Base-by-base conservation (phyloP, 1,140 invertebrate genomes). In the Sesamia nonagrioides region DNA sequence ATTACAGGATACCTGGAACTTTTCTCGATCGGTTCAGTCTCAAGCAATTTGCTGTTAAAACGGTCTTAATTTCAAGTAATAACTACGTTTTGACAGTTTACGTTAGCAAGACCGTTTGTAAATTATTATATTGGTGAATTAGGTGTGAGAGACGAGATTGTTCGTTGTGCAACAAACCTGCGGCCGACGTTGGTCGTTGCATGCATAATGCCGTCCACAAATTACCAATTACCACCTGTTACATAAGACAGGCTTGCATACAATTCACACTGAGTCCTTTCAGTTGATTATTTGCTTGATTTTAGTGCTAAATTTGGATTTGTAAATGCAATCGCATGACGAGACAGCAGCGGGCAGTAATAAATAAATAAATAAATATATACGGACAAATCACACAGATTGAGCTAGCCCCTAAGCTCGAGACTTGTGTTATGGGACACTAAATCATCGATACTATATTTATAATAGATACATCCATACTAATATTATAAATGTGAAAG, bases 221-320 rank as follows among this genome's bases (percentile, higher is more conserved):
- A 68, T 68, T 77, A 77, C 54, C 76, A 78, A 78, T 78, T 78
- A 78, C 50, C 76, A 78, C 66, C 63, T 71, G 54, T 73, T 73
- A 60, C 52, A 18, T 73, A 58, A 56, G 27, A 54, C 50, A 13
- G 17, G 18, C 42, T 35, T 54, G 45, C 33, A 71, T 54, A 37
- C 35, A 73, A 60, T 35, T 58, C 56, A 72, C 52, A 42, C 37
- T 45, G 15, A 42, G 71, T 58, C 52, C 54, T 58, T 73, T 71
- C 45, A 35, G n/a, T 69, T 72, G 27, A 54, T 18, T 35, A 7
- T 72, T 54, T 54, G 50, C n/a, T 54, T 52, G 35, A 37, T 54
- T 72, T 54, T 54, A 72, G 18, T 2, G 54, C 17, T 21, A 73
- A 42, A 60, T 21, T 6, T 4, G 18, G 54, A 40, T 37, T 56